Evolutionary conservation across 2,113 vertebrate genomes (phyloP).

Genomic region (Corythaeola cristata): DNA sequence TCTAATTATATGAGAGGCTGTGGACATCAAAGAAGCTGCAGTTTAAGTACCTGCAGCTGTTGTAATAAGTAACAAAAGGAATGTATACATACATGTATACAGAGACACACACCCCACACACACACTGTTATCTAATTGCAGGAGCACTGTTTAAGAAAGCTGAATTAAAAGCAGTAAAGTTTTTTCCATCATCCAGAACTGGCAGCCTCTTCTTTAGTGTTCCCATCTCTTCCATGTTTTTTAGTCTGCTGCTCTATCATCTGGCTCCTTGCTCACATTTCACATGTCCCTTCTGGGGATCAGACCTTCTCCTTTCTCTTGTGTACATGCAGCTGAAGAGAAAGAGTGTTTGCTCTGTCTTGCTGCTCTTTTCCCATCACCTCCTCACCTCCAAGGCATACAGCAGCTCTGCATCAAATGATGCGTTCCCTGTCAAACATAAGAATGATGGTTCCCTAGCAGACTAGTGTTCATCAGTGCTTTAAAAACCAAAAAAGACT

Average conservation of each 20-base stretch:
- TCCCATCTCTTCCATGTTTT: background rate
- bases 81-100: background rate
- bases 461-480: background rate
- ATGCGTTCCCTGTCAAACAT: background rate
- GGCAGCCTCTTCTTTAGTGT: background rate
- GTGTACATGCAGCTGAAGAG: background rate
- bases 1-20: slow-evolving; percentile 54
- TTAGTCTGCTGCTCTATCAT: background rate
- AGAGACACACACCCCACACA: background rate
- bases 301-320: background rate
- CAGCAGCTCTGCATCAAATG: background rate
- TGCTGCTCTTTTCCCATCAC: background rate
- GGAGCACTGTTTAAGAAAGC: background rate
- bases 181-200: background rate
- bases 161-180: slow-evolving; percentile 4
- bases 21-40: slow-evolving; percentile 49
- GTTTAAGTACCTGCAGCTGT: slow-evolving; percentile 75
- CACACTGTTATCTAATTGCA: background rate
- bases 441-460: background rate
- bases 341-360: background rate
- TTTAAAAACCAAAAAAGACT: background rate
- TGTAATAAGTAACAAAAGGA: slow-evolving; percentile 46
- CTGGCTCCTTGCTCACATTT: background rate
- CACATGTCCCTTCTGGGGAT: background rate
- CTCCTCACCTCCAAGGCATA: background rate